Evolutionary conservation across 2,797 vertebrate species (phyloP).

Genomic region (Philypnodon macrostomus): DNA sequence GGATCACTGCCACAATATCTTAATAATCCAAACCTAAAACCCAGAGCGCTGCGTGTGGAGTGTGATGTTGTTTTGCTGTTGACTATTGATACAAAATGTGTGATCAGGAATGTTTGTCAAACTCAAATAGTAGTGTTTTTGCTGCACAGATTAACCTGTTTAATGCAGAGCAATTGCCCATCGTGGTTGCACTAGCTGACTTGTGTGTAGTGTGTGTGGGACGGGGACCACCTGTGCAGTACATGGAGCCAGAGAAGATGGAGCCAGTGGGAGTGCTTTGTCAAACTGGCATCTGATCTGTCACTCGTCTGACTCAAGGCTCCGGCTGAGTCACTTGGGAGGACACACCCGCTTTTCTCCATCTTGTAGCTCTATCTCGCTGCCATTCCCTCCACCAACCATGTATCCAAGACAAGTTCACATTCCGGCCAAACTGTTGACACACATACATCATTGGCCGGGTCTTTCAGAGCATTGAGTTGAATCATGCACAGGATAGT

Average conservation of each 20-base stretch:
- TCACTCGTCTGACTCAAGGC: slow-evolving; percentile 66
- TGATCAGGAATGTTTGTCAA: slow-evolving; percentile 68
- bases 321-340: slow-evolving; percentile 66
- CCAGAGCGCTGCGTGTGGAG: slow-evolving; percentile 13
- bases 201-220: slow-evolving; percentile 25
- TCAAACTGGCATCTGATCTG: slow-evolving; percentile 74
- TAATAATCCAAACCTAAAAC: slow-evolving; percentile 20
- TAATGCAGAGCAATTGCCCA: slow-evolving; percentile 64
- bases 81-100: slow-evolving; percentile 51
- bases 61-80: slow-evolving; percentile 44
- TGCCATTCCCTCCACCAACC: slow-evolving; percentile 53
- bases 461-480: slow-evolving; percentile 32
- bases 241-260: slow-evolving; percentile 57
- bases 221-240: slow-evolving; percentile 76
- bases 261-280: slow-evolving; percentile 65
- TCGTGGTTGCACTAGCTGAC: slow-evolving; percentile 30
- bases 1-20: slow-evolving; percentile 38
- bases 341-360: slow-evolving; percentile 65
- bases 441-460: slow-evolving; percentile 69
- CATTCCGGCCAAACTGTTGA: slow-evolving; percentile 70
- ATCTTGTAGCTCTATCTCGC: slow-evolving; percentile 48
- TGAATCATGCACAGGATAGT: background rate
- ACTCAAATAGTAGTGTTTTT: slow-evolving; percentile 65
- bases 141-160: slow-evolving; percentile 63
- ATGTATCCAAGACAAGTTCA: slow-evolving; percentile 65